These are phyloP conservation scores for Selenia dentaria DNA, from an alignment of 2,888 invertebrate genomes.

Conservation along the genomic window DNA sequence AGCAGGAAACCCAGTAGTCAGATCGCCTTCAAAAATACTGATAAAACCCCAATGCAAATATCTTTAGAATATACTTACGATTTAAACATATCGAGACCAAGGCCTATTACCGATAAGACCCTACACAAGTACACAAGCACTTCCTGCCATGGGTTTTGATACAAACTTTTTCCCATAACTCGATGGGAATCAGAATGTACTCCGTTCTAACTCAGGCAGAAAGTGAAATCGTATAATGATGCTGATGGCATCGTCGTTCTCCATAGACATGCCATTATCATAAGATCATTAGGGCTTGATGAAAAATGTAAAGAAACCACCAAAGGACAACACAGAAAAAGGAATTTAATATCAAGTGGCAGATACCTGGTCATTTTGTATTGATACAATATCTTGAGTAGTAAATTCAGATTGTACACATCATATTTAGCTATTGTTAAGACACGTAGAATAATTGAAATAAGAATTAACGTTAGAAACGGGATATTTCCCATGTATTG, in stretches of 20 bases:
- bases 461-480: too few relatives aligned
- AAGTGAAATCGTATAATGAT: conserved; percentile 55
- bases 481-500: too few relatives aligned
- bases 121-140: conserved; percentile 28
- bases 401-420: too few relatives aligned
- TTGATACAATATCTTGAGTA: too few relatives aligned
- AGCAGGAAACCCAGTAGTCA: conserved; percentile 17
- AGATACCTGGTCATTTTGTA: neutral
- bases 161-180: conserved; percentile 36
- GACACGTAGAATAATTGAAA: too few relatives aligned
- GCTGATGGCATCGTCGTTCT: conserved; percentile 33
- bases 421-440: too few relatives aligned
- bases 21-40: conserved; percentile 6
- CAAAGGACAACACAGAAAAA: conserved; percentile 11
- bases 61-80: neutral
- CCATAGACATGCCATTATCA: conserved; percentile 30
- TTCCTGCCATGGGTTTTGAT: conserved; percentile 29
- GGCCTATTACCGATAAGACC: conserved; percentile 13
- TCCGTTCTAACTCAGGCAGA: conserved; percentile 39
- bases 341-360: neutral
- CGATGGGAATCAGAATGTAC: conserved; percentile 50
- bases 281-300: conserved; percentile 24
- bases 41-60: conserved; percentile 20
- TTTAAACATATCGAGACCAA: conserved; percentile 4
- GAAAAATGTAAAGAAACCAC: conserved; percentile 8